Evolutionary conservation across 2,113 vertebrate genomes (phyloP).

Genomic region (Paramormyrops kingsleyae): DNA sequence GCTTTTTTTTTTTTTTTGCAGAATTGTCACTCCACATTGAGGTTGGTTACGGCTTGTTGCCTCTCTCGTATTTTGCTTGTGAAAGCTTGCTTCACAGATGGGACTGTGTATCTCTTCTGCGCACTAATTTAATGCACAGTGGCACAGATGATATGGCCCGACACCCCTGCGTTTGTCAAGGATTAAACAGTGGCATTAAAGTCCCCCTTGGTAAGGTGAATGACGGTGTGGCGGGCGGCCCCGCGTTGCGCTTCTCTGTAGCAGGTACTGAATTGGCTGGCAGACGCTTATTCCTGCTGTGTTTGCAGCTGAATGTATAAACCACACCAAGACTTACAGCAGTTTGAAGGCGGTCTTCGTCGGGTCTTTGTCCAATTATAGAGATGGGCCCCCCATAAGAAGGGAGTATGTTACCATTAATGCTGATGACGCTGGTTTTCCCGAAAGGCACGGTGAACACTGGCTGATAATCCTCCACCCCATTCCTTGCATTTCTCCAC

Average conservation of each 20-base stretch:
- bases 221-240: neutral
- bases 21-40: slow-evolving; percentile 48
- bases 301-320: neutral
- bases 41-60: slow-evolving; percentile 21
- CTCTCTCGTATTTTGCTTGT: slow-evolving; percentile 31
- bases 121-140: neutral
- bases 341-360: neutral
- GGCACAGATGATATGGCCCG: neutral
- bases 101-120: neutral
- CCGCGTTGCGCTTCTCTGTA: neutral
- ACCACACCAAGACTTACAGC: neutral
- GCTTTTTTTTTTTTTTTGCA: slow-evolving; percentile 40
- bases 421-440: neutral
- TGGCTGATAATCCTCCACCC: neutral
- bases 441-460: neutral
- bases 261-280: neutral
- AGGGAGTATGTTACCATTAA: neutral
- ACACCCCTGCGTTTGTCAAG: neutral
- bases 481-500: neutral
- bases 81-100: neutral
- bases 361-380: neutral
- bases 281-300: neutral
- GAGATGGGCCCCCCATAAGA: neutral
- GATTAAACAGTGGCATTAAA: neutral
- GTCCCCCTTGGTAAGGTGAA: neutral